These are phyloP conservation scores for Cheilosia variabilis DNA, from an alignment of 2,888 invertebrate species.

Conservation along the genomic window DNA sequence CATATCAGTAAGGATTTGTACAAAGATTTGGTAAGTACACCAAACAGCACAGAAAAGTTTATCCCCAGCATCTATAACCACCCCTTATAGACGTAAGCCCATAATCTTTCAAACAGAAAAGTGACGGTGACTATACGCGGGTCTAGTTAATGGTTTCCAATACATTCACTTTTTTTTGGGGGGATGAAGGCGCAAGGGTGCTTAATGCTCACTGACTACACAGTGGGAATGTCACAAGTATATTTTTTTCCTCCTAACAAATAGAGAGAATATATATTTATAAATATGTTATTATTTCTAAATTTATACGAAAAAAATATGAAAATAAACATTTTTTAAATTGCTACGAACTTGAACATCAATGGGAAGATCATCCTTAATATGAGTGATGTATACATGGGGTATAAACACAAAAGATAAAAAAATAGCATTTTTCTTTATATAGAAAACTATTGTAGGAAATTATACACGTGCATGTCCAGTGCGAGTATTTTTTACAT, in stretches of 20 bases:
- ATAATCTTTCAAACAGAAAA: neutral
- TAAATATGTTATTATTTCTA: conserved; percentile 50
- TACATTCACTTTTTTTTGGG: conserved; percentile 7
- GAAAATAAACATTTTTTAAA: conserved; percentile 26
- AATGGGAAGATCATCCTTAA: conserved; percentile 6
- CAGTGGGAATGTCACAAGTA: conserved; percentile 25
- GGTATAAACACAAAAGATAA: conserved; percentile 6
- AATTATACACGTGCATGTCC: too few species aligned
- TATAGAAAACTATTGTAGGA: neutral
- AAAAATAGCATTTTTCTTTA: too few species aligned
- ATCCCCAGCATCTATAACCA: neutral
- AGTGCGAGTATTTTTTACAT: too few species aligned
- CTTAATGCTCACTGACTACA: neutral
- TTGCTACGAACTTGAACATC: conserved; percentile 6
- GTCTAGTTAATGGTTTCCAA: neutral
- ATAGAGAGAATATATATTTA: conserved; percentile 9
- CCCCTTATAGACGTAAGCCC: neutral
- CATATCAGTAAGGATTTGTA: conserved; percentile 97
- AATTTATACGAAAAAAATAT: conserved; percentile 32
- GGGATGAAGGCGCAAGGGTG: conserved; percentile 17
- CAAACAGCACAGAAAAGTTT: neutral
- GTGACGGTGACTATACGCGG: neutral
- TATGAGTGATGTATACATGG: conserved; percentile 6
- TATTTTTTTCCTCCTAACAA: conserved; percentile 1
- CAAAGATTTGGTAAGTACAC: conserved; percentile 94